Evolutionary conservation across 1,140 invertebrate species (phyloP), one percentile per base, ranked within the genome.

Genomic region (Tetramorium simillimum): DNA sequence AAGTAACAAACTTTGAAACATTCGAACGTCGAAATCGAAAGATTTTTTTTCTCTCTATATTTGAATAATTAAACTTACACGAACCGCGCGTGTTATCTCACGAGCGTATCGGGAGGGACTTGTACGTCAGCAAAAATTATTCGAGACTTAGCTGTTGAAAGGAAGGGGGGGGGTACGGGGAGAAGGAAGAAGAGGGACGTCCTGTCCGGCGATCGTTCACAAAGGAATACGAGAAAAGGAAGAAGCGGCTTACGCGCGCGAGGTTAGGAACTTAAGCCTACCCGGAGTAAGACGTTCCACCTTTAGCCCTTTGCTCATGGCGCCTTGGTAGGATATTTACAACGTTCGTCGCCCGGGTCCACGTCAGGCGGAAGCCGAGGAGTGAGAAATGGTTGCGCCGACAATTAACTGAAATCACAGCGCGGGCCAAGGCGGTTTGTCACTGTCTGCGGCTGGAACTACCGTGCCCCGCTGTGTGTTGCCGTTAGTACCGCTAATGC

Each of bases 361-460:
- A 37, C 78, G 77, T 67, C 80, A 77, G 53, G 63, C 65, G 78
- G 86, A 92, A 86, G 92, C 86, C 90, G 80, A 88, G 86, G 86
- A 89, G 91, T 92, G 92, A 93, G 92, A 93, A 93, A 93, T 93
- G 92, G 92, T 84, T 81, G 87, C 21, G 87, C 78, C 92, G 91
- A 93, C 92, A 93, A 93, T 93, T 93, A 93, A 93, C 93, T 93
- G 93, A 93, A 93, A 93, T 93, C 92, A 92, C 90, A 90, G 87
- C 88, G 87, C 88, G 78, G 89, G 88, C 91, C 81, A 89, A 92
- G 85, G 85, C 91, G 91, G 91, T 93, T 93, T 93, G 90, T 93
- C 93, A 92, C 89, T 93, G 92, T 92, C 92, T 89, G 56, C 78
- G 58, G 33, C 84, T 81, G 80, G 87, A 60, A 91, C 88, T 89